A percentile compares a stretch with the other conserved stretches of the same genome.
Conservation (phyloP, 2,113 vertebrate species). For the Nansenia antarctica region DNA sequence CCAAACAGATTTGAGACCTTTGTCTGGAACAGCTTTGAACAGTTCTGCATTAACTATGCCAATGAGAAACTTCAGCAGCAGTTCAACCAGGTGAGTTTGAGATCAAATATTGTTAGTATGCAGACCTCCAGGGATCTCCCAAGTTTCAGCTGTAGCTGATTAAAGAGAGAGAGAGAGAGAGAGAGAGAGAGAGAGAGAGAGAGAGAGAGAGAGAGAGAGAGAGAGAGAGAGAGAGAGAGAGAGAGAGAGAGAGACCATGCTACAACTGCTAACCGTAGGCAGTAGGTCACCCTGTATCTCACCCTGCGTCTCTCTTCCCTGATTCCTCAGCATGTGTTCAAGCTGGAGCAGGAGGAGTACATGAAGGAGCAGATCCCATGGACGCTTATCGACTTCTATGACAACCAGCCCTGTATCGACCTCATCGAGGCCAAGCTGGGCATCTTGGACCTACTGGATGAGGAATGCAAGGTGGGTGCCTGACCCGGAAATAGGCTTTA, state of each 20-base stretch:
- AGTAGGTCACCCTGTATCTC: not conserved
- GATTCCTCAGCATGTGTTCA: slow-evolving; percentile 88
- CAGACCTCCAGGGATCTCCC: no score
- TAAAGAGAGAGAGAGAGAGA: no score
- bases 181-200: no score
- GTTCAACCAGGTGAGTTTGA: slow-evolving; percentile 87
- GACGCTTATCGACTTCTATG: slow-evolving; percentile 93
- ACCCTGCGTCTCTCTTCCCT: not conserved
- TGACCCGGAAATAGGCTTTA: not conserved
- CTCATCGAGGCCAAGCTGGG: slow-evolving; percentile 94
- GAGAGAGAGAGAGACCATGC: no score
- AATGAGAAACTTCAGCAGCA: slow-evolving; percentile 98
- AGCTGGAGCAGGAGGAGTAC: slow-evolving; percentile 96
- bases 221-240: no score
- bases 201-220: no score
- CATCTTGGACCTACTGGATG: slow-evolving; percentile 92
- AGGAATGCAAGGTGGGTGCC: slow-evolving; percentile 89
- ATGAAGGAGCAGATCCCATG: slow-evolving; percentile 95
- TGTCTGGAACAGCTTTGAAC: slow-evolving; percentile 95
- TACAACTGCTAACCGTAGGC: not conserved
- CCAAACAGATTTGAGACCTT: slow-evolving; percentile 91
- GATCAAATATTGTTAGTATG: not conserved
- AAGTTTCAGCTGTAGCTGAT: no score
- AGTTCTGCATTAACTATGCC: slow-evolving; percentile 98
- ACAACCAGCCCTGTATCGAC: slow-evolving; percentile 96